These are phyloP conservation scores for Bos javanicus DNA, from an alignment of 2,113 vertebrate species.

Conservation along the genomic window DNA sequence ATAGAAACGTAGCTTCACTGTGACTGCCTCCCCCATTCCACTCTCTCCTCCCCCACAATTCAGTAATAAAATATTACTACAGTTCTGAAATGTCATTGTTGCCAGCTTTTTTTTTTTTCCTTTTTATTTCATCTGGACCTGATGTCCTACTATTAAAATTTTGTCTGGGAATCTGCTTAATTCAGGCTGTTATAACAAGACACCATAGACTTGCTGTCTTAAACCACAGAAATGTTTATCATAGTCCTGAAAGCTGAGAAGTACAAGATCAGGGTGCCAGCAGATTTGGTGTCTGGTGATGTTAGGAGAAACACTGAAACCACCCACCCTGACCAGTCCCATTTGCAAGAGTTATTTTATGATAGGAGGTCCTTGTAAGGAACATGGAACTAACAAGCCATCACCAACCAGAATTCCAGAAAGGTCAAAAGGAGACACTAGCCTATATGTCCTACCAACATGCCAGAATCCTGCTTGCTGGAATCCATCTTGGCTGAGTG, in stretches of 20 bases:
- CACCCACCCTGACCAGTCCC: neutral
- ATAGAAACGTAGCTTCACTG: neutral
- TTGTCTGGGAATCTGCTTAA: neutral
- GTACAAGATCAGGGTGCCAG: neutral
- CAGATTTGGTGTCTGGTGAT: neutral
- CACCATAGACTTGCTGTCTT: neutral
- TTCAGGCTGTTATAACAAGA: neutral
- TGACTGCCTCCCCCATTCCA: neutral
- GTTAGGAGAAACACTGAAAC: neutral
- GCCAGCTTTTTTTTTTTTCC: neutral
- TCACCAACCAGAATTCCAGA: neutral
- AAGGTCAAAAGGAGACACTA: neutral
- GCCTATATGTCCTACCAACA: neutral
- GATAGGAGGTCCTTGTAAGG: neutral
- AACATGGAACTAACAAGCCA: neutral
- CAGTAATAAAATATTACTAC: neutral
- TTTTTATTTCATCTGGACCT: neutral
- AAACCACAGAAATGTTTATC: neutral
- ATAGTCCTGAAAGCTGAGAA: neutral
- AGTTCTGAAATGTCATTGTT: neutral
- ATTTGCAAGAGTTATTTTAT: neutral
- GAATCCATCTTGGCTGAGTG: neutral
- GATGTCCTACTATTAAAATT: neutral
- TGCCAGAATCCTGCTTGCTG: neutral
- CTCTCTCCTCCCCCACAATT: neutral